These are phyloP conservation scores for Actenoides lindsayi DNA, from an alignment of 2,113 vertebrate species.

Conservation along the genomic window DNA sequence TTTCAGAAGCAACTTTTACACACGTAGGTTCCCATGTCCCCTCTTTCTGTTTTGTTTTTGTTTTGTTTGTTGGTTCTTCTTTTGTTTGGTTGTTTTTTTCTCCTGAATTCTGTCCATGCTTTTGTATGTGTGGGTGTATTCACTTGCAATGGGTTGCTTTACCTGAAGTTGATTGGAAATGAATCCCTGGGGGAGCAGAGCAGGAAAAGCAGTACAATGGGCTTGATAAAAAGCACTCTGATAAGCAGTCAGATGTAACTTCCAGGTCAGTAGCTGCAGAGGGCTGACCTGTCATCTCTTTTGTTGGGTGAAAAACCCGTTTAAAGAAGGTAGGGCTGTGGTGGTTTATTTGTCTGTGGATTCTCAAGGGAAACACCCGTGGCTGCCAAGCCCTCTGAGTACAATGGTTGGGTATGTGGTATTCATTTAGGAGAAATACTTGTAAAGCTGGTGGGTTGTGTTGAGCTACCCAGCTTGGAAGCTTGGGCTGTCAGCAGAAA, in stretches of 20 bases:
- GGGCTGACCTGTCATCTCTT: not conserved
- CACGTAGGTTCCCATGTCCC: not conserved
- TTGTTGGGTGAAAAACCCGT: not conserved
- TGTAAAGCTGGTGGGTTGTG: not conserved
- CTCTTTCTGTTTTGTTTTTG: not conserved
- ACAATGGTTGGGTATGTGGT: not conserved
- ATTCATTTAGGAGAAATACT: not conserved
- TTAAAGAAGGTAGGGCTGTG: not conserved
- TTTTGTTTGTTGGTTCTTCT: not conserved
- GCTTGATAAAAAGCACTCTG: not conserved
- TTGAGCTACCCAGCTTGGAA: not conserved
- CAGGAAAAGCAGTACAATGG: conserved; percentile 39
- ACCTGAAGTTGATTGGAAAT: not conserved
- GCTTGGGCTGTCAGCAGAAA: not conserved
- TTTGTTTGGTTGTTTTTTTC: too few species aligned
- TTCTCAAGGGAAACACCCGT: not conserved
- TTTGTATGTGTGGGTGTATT: not conserved
- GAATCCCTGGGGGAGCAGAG: not conserved
- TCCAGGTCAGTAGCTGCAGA: not conserved
- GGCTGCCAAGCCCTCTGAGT: not conserved
- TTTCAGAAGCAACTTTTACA: not conserved
- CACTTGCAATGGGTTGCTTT: not conserved
- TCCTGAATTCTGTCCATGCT: not conserved
- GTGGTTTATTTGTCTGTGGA: not conserved
- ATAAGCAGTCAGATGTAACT: not conserved